These are phyloP conservation scores for Thamnophis sirtalis DNA, from an alignment of 2,113 vertebrate genomes.

Conservation along the genomic window DNA sequence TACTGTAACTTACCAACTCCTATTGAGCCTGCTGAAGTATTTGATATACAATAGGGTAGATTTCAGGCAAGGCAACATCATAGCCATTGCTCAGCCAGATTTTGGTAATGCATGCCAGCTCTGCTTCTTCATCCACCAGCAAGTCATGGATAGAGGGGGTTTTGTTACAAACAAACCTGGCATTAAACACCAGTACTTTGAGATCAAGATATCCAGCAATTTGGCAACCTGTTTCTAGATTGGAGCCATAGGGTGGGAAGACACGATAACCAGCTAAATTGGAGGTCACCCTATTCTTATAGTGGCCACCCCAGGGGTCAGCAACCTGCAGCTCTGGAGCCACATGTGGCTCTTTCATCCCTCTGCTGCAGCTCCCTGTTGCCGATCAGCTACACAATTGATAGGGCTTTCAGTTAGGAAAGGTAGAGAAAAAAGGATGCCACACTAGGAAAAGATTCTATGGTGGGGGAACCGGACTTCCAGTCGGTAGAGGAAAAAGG, in stretches of 20 bases:
- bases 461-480: too few relatives aligned
- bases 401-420: too few relatives aligned
- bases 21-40: background rate
- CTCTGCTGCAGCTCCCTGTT: too few relatives aligned
- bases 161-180: background rate
- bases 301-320: background rate
- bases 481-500: too few relatives aligned
- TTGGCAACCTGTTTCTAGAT: background rate
- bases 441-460: too few relatives aligned
- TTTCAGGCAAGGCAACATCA: background rate
- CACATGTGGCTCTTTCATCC: too few relatives aligned
- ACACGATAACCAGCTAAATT: background rate
- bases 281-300: background rate
- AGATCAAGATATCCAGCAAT: background rate
- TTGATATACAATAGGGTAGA: background rate
- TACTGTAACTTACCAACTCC: background rate
- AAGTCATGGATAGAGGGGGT: background rate
- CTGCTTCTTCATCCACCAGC: background rate
- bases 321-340: too few relatives aligned
- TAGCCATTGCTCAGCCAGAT: background rate
- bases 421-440: too few relatives aligned
- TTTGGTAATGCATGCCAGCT: background rate
- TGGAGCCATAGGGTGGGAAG: background rate
- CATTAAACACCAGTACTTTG: background rate
- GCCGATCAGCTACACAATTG: too few relatives aligned